Percentiles rank a stretch among this genome's conserved stretches.
phyloP scores from a whole-genome alignment of 2,888 invertebrate genomes.

The Athalia cordata region DNA sequence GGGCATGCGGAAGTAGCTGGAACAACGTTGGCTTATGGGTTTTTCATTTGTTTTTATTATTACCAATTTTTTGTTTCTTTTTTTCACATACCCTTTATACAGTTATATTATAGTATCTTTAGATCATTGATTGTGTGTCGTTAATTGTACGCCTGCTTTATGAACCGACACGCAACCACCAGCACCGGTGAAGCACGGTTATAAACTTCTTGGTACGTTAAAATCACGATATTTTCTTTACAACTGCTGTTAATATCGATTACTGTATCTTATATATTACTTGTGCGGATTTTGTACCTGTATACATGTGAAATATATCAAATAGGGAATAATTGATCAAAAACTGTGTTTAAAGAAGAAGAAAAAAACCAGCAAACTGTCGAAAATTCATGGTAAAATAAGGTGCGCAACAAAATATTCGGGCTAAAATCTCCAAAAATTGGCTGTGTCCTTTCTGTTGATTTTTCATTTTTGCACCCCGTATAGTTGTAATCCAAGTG shows the following conservation, averaged over 20 bases:
- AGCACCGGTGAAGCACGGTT: constrained; percentile 26
- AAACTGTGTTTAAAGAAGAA: neutral
- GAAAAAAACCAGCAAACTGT: too few species aligned
- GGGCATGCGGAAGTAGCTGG: neutral
- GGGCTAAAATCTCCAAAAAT: too few species aligned
- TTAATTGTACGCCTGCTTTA: constrained; percentile 41
- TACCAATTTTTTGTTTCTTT: neutral
- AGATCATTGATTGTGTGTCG: constrained; percentile 43
- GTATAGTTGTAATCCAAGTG: neutral
- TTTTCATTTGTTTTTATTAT: too few species aligned
- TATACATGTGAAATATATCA: neutral
- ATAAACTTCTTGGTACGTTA: constrained; percentile 43
- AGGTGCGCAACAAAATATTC: too few species aligned
- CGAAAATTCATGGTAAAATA: too few species aligned
- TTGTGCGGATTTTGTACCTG: constrained; percentile 16
- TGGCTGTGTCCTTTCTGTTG: too few species aligned
- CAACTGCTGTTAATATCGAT: constrained; percentile 39
- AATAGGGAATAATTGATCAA: neutral
- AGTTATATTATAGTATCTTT: constrained; percentile 23
- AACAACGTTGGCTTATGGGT: neutral
- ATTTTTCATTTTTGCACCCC: too few species aligned
- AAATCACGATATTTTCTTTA: constrained; percentile 42
- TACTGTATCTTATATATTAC: neutral
- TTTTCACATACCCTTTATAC: constrained; percentile 10
- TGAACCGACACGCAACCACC: constrained; percentile 40